These are phyloP conservation scores for Drosophila burlai DNA, from an alignment of 1,140 invertebrate genomes.

Conservation along the genomic window DNA sequence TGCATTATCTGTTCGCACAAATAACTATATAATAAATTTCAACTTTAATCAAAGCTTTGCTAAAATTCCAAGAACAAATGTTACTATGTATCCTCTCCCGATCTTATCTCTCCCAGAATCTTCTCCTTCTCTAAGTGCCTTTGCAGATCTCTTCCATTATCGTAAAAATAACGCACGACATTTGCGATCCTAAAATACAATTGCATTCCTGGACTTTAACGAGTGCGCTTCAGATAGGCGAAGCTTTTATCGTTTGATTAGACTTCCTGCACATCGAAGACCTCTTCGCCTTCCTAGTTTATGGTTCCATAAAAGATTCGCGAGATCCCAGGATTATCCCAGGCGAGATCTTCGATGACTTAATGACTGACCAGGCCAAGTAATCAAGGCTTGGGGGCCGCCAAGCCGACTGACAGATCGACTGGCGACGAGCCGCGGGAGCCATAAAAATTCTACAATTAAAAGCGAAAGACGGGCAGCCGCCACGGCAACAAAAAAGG, in stretches of 20 bases:
- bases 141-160: conserved; percentile 40
- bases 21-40: no score
- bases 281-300: conserved; percentile 28
- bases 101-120: conserved; percentile 18
- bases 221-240: conserved; percentile 27
- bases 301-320: conserved; percentile 67
- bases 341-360: conserved; percentile 49
- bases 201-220: conserved; percentile 40
- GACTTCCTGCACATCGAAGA: conserved; percentile 23
- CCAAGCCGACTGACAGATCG: conserved; percentile 24
- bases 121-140: conserved; percentile 31
- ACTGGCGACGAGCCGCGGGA: conserved; percentile 57
- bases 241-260: conserved; percentile 58
- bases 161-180: conserved; percentile 47
- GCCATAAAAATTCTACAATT: conserved; percentile 78
- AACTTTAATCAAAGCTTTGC: neutral
- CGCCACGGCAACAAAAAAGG: conserved; percentile 73
- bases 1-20: no score
- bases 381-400: conserved; percentile 31
- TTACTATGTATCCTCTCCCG: neutral
- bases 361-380: conserved; percentile 65
- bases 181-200: conserved; percentile 29
- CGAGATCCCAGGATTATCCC: conserved; percentile 56
- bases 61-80: neutral
- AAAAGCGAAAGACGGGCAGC: conserved; percentile 64